Evolutionary conservation across 2,113 vertebrate species (phyloP).

Genomic region (Anoplopoma fimbria): DNA sequence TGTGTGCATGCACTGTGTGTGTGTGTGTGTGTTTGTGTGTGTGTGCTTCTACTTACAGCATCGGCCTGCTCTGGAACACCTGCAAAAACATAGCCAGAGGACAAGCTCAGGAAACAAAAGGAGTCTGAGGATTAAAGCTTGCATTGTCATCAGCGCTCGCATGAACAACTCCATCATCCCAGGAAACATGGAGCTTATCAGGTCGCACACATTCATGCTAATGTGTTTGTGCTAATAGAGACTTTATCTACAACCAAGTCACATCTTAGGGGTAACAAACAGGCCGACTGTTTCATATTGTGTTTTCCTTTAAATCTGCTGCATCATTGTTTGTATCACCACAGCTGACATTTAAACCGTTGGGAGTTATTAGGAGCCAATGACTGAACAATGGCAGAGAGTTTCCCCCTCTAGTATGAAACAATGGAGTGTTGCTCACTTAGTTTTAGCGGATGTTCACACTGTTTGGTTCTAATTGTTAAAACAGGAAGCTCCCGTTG

Average conservation of each 20-base stretch:
- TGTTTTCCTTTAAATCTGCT: constrained; percentile 35
- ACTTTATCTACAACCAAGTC: constrained; percentile 27
- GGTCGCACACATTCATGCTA: constrained; percentile 15
- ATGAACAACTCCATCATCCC: constrained; percentile 20
- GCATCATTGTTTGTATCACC: constrained; percentile 40
- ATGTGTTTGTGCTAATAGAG: constrained; percentile 3
- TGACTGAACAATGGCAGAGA: constrained; percentile 63
- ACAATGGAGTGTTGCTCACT: constrained; percentile 71
- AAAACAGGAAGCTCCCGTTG: constrained; percentile 77
- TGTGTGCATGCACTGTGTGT: background rate
- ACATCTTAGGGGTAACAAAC: constrained; percentile 19
- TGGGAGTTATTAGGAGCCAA: constrained; percentile 18
- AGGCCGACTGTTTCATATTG: constrained; percentile 8
- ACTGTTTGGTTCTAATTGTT: constrained; percentile 65
- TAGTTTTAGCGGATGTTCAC: constrained; percentile 56
- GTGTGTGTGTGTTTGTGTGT: background rate
- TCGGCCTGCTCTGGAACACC: constrained; percentile 69
- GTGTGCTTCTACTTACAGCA: constrained; percentile 70
- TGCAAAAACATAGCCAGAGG: constrained; percentile 70
- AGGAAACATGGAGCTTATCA: constrained; percentile 43
- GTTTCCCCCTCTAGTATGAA: constrained; percentile 48
- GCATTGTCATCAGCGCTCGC: constrained; percentile 1
- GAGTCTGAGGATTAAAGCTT: constrained; percentile 37
- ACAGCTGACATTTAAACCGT: constrained; percentile 37
- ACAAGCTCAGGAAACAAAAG: constrained; percentile 59